phyloP scores from a whole-genome alignment of 2,888 invertebrate genomes.

The Arctia plantaginis region DNA sequence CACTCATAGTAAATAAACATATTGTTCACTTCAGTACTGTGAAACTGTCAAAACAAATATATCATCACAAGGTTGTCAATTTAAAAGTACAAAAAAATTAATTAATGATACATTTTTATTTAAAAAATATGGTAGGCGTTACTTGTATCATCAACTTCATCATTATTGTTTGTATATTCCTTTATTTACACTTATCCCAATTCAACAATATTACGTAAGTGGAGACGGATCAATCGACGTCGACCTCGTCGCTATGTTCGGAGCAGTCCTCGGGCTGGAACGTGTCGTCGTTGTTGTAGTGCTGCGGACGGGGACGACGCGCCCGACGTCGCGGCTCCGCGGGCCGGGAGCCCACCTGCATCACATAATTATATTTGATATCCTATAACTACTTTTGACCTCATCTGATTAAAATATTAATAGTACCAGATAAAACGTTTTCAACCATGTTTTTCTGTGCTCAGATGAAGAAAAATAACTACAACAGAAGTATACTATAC shows the following conservation, averaged over 20 bases:
- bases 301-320: slow-evolving; percentile 36
- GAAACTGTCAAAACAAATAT: too few species aligned
- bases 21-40: too few species aligned
- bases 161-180: background rate
- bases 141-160: background rate
- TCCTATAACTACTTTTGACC: too few species aligned
- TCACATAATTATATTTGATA: slow-evolving; percentile 1
- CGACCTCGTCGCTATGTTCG: slow-evolving; percentile 64
- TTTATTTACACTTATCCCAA: background rate
- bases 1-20: too few species aligned
- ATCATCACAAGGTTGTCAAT: too few species aligned
- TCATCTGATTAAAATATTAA: background rate
- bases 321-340: slow-evolving; percentile 30
- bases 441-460: background rate
- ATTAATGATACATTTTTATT: too few species aligned
- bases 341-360: slow-evolving; percentile 53
- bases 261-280: slow-evolving; percentile 75
- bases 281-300: slow-evolving; percentile 73
- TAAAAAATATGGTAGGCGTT: too few species aligned
- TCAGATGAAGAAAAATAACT: background rate
- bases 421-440: background rate
- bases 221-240: slow-evolving; percentile 32
- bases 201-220: background rate
- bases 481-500: slow-evolving; percentile 41
- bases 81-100: too few species aligned